Evolutionary conservation across 2,888 invertebrate genomes (phyloP).

Genomic region (Rosalia funebris): DNA sequence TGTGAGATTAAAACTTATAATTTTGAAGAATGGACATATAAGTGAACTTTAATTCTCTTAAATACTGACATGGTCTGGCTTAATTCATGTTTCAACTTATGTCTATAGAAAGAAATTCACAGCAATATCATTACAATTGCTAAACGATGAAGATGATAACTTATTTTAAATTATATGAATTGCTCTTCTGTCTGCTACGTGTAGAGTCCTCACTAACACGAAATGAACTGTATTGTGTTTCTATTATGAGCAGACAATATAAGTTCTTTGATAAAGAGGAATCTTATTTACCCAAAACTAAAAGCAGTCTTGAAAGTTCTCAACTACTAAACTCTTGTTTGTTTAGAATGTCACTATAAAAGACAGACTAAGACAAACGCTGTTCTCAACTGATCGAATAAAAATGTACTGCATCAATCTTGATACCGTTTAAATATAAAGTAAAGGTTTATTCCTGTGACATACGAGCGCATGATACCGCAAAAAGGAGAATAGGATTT

Average conservation of each 20-base stretch:
- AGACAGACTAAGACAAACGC: conserved; percentile 29
- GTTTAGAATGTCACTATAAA: conserved; percentile 33
- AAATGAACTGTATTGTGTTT: not conserved
- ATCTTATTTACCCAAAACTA: conserved; percentile 27
- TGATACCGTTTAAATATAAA: conserved; percentile 34
- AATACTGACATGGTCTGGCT: too few relatives aligned
- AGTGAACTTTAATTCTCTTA: too few relatives aligned
- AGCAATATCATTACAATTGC: too few relatives aligned
- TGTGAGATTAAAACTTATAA: too few relatives aligned
- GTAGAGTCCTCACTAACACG: too few relatives aligned
- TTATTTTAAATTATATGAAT: too few relatives aligned
- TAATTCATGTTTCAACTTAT: too few relatives aligned
- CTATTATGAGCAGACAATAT: not conserved
- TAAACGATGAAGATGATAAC: too few relatives aligned
- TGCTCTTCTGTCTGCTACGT: too few relatives aligned
- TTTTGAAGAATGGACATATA: too few relatives aligned
- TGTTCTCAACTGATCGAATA: conserved; percentile 35
- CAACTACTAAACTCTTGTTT: conserved; percentile 32
- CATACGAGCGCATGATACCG: conserved; percentile 31
- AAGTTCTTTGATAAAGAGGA: conserved; percentile 14
- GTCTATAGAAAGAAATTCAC: too few relatives aligned
- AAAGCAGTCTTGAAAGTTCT: conserved; percentile 15
- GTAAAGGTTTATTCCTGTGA: conserved; percentile 38
- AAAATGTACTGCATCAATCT: conserved; percentile 40
- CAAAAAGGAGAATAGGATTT: conserved; percentile 33